phyloP scores from a whole-genome alignment of 2,797 vertebrate species.

The Rhabdophis nuchalis region DNA sequence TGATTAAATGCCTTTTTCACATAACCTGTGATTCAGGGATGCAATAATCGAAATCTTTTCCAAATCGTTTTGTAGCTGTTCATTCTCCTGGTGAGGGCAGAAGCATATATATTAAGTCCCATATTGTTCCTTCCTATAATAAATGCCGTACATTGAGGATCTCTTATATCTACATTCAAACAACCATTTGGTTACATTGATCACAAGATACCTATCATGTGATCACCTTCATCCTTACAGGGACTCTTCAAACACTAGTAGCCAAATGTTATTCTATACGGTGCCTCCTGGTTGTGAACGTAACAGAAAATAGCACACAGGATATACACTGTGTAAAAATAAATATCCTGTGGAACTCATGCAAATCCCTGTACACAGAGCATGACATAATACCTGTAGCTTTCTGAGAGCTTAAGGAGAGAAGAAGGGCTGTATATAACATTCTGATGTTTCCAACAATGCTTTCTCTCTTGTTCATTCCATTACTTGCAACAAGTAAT shows the following conservation, averaged over 20 bases:
- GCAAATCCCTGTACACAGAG: background rate
- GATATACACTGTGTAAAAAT: background rate
- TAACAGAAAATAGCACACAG: background rate
- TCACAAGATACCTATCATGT: background rate
- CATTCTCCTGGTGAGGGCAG: background rate
- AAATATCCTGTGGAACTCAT: background rate
- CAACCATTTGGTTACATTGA: background rate
- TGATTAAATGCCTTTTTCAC: background rate
- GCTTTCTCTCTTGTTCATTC: background rate
- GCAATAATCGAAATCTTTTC: background rate
- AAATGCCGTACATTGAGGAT: background rate
- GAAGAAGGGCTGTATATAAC: background rate
- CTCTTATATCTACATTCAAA: background rate
- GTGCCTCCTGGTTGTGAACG: background rate
- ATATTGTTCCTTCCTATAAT: background rate
- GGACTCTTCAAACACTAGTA: background rate
- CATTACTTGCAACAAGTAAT: background rate
- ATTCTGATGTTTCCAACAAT: background rate
- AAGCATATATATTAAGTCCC: background rate
- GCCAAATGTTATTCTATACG: background rate
- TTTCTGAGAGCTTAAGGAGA: background rate
- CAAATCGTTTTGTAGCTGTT: background rate
- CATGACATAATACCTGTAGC: background rate
- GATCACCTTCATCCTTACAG: background rate
- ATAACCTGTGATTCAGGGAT: background rate